Conservation (phyloP, 2,888 invertebrate species). For the Chrysodeixis includens region DNA sequence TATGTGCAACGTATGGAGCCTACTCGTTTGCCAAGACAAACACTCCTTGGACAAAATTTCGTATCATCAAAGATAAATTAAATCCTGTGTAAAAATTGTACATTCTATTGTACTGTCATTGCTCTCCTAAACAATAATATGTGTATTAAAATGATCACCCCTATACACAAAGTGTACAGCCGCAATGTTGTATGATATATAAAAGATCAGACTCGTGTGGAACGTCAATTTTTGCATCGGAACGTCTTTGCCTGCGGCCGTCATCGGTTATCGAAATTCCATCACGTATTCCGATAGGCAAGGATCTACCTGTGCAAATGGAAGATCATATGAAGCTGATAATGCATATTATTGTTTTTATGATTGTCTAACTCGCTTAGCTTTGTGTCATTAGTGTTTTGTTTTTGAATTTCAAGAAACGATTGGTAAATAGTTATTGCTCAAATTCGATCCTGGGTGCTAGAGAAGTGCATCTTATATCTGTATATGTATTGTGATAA, state of each 20-base stretch:
- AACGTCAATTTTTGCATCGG: constrained; percentile 69
- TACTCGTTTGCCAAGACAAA: too few relatives aligned
- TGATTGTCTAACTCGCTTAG: too few relatives aligned
- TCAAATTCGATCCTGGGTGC: too few relatives aligned
- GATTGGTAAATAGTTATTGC: too few relatives aligned
- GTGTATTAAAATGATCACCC: neutral
- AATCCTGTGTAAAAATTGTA: too few relatives aligned
- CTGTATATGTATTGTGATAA: too few relatives aligned
- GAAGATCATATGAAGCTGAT: constrained; percentile 29
- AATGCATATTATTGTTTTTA: constrained; percentile 29
- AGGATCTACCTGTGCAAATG: constrained; percentile 53
- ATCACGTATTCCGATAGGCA: constrained; percentile 42
- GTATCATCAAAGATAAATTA: too few relatives aligned
- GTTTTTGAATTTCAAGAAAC: too few relatives aligned
- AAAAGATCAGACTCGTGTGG: constrained; percentile 39
- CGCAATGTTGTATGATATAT: constrained; percentile 42
- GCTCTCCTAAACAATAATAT: neutral
- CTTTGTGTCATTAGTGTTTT: too few relatives aligned
- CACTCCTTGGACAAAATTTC: too few relatives aligned
- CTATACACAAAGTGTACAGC: constrained; percentile 31
- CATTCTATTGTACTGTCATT: neutral
- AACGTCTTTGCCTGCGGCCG: constrained; percentile 50
- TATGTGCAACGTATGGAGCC: too few relatives aligned
- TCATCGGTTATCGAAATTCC: constrained; percentile 66
- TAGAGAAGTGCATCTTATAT: too few relatives aligned